Evolutionary conservation across 1,140 invertebrate genomes (phyloP), one percentile per base, ranked within the genome.

Genomic region (Brachionus sp.): DNA sequence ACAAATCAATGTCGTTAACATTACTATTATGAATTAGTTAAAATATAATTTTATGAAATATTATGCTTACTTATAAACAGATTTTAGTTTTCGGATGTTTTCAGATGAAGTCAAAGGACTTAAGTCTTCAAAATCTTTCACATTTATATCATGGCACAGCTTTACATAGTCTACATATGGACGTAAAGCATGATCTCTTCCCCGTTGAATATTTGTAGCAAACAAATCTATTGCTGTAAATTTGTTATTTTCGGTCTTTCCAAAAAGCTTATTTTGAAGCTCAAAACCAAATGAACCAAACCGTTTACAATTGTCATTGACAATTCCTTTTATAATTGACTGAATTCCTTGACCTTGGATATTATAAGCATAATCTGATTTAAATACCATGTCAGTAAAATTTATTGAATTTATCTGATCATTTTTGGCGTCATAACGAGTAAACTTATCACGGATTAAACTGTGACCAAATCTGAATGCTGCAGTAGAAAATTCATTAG

Each of bases 1-100:
- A 83, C 7, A 83, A 83, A 73, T 83, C 80, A 57, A 83, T 83
- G 39, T 83, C 80, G 29, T 0, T 37, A 9, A 83, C 80, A 53
- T 70, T 80, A 39, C 77, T 75, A 0, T 13, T 1, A 37, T 23
- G 33, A 70, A 70, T 37, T 10, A 70, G 3, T 70, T 37, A 37
- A 37, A 19, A 3, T 42, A 1, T 35, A 70, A 39, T 12, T 46
- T 50, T 23, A 46, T 75, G 12, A 29, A 35, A 16, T 73, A 19
- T 25, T 25, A 25, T 16, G 23, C 19, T 37, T 57, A 78, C 53
- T 78, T 33, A 39, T 78, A 57, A n/a, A 78, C 33, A 7, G 29
- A 10, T 78, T 62, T 10, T 16, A 57, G 53, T 57, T 33, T 62
- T 23, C 12, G 16, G n/a, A 37, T 57, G 16, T 57, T 78, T 0